Evolutionary conservation across 1,140 invertebrate genomes (phyloP).

Genomic region (Drosophila neocordata): DNA sequence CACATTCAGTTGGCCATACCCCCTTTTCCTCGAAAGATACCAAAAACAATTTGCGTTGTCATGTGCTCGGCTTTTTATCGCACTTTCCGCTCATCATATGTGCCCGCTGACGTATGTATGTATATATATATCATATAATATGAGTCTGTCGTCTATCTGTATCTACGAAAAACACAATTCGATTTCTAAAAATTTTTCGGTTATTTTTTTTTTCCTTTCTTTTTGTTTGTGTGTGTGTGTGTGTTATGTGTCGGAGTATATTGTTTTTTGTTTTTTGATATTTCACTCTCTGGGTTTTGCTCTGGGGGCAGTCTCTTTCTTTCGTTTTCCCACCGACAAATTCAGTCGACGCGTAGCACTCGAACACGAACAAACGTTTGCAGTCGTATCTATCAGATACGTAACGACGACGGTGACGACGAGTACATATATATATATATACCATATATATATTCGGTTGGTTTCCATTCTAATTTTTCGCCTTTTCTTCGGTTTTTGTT

Average conservation of each 20-base stretch:
- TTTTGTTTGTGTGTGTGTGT: not conserved
- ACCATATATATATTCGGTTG: constrained; percentile 63
- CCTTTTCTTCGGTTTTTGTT: not conserved
- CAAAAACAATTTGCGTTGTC: constrained; percentile 54
- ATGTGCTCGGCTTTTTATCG: constrained; percentile 57
- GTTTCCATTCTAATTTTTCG: constrained; percentile 37
- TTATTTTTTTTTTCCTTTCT: not conserved
- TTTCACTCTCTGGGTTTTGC: constrained; percentile 46
- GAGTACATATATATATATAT: constrained; percentile 36
- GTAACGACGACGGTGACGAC: constrained; percentile 46
- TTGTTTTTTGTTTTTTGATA: constrained; percentile 24
- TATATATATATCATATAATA: constrained; percentile 8
- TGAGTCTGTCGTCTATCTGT: constrained; percentile 3
- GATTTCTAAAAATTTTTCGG: constrained; percentile 63
- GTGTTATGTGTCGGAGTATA: no score
- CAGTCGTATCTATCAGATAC: constrained; percentile 70
- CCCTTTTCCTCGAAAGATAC: constrained; percentile 42
- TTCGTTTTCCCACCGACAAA: constrained; percentile 17
- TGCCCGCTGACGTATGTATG: constrained; percentile 21
- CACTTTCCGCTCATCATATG: constrained; percentile 55
- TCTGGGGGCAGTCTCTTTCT: constrained; percentile 28
- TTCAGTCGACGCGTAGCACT: constrained; percentile 80
- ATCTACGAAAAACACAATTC: constrained; percentile 50
- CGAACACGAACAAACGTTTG: constrained; percentile 75
- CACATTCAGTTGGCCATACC: constrained; percentile 43